Percentiles rank a stretch among this genome's conserved stretches.
Evolutionary conservation across 2,113 vertebrate species (phyloP).

Genomic region (Maccullochella peelii): DNA sequence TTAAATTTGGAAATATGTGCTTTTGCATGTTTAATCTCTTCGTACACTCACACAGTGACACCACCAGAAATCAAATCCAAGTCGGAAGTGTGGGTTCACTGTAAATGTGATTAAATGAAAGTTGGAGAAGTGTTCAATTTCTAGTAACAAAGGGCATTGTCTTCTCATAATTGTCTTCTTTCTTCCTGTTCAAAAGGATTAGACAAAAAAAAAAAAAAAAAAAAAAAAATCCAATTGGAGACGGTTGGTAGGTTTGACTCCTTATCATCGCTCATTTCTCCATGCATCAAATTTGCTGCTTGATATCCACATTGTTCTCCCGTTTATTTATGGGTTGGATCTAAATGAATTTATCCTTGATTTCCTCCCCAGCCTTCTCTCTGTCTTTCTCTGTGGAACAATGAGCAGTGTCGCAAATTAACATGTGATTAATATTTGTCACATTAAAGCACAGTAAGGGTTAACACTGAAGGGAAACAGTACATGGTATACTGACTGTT

Average conservation of each 20-base stretch:
- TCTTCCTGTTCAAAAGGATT: slow-evolving; percentile 49
- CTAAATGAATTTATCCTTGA: slow-evolving; percentile 46
- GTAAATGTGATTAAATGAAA: slow-evolving; percentile 36
- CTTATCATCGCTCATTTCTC: slow-evolving; percentile 54
- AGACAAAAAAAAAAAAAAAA: slow-evolving; percentile 55
- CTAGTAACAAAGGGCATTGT: slow-evolving; percentile 50
- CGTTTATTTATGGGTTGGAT: slow-evolving; percentile 44
- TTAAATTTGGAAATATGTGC: neutral
- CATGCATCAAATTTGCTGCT: slow-evolving; percentile 47
- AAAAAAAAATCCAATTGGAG: slow-evolving; percentile 59
- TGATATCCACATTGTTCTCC: slow-evolving; percentile 49
- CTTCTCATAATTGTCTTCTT: slow-evolving; percentile 55
- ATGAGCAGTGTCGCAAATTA: slow-evolving; percentile 19
- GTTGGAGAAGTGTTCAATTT: slow-evolving; percentile 46
- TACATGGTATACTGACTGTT: neutral
- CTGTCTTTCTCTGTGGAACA: slow-evolving; percentile 15
- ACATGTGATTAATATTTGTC: slow-evolving; percentile 23
- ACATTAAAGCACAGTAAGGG: neutral
- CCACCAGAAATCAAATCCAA: neutral
- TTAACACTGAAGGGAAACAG: neutral
- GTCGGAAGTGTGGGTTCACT: neutral
- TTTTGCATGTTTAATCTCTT: neutral
- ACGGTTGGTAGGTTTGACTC: slow-evolving; percentile 38
- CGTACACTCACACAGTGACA: neutral
- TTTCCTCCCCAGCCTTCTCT: slow-evolving; percentile 19